A percentile compares a stretch with the other conserved stretches of the same genome.
These are phyloP conservation scores for Acanthurus leucopareius DNA, from an alignment of 2,797 vertebrate genomes.

Conservation along the genomic window DNA sequence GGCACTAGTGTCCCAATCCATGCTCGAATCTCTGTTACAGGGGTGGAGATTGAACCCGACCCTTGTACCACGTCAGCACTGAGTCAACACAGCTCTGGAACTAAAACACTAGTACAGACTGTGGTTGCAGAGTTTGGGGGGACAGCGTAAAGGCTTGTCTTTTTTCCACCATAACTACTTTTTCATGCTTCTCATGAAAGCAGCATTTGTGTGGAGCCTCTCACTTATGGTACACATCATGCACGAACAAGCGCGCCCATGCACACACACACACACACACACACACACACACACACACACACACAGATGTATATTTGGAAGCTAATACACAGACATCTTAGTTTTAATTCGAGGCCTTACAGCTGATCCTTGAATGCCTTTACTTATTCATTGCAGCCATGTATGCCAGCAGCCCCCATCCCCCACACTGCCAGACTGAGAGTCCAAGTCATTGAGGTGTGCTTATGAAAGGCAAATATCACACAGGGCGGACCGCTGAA, in stretches of 20 bases:
- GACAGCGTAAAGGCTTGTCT: constrained; percentile 73
- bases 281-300: constrained; percentile 21
- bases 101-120: constrained; percentile 73
- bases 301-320: constrained; percentile 54
- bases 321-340: constrained; percentile 68
- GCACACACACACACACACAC: constrained; percentile 33
- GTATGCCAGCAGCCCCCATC: constrained; percentile 51
- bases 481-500: constrained; percentile 65
- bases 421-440: constrained; percentile 46
- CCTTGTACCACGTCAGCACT: constrained; percentile 78
- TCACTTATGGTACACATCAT: constrained; percentile 73
- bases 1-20: constrained; percentile 65
- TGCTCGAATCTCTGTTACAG: constrained; percentile 45
- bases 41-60: constrained; percentile 73
- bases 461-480: constrained; percentile 80
- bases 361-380: constrained; percentile 78
- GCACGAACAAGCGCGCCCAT: constrained; percentile 18
- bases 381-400: constrained; percentile 71
- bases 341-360: constrained; percentile 80
- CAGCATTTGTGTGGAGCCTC: constrained; percentile 78
- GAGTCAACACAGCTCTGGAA: constrained; percentile 79
- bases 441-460: constrained; percentile 63
- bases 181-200: constrained; percentile 82
- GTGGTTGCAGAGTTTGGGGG: constrained; percentile 72
- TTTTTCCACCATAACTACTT: constrained; percentile 77